Conservation (phyloP, 2,113 vertebrate species). For the Capricornis sumatraensis region DNA sequence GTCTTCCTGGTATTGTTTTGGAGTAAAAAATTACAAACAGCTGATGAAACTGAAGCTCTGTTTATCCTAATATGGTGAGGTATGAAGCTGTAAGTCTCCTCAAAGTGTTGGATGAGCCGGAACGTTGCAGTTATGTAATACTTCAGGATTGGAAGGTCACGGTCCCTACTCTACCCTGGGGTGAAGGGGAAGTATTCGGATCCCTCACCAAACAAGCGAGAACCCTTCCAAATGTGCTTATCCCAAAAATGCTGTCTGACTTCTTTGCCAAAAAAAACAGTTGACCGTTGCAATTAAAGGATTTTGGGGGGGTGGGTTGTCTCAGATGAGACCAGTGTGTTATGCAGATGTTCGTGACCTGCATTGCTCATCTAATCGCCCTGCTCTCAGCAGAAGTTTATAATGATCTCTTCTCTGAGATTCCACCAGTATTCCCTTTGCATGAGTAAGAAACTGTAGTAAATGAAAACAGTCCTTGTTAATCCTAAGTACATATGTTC, state of each 20-base stretch:
- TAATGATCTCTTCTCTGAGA: background rate
- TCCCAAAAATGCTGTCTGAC: background rate
- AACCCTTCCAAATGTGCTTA: background rate
- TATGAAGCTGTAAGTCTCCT: slow-evolving; percentile 36
- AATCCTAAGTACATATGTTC: background rate
- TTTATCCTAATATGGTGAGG: slow-evolving; percentile 78
- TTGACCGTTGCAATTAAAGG: background rate
- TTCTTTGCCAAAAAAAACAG: slow-evolving; percentile 23
- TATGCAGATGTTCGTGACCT: background rate
- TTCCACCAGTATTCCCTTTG: background rate
- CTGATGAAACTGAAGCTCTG: slow-evolving; percentile 24
- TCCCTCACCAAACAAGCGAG: slow-evolving; percentile 46
- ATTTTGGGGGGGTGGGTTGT: background rate
- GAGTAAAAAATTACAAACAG: slow-evolving; percentile 40
- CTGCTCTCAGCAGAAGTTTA: background rate
- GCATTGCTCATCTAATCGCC: background rate
- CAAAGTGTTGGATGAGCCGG: background rate
- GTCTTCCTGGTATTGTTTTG: slow-evolving; percentile 67
- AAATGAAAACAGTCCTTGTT: background rate
- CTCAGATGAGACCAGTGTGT: background rate
- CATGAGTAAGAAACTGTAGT: background rate
- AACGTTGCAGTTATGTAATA: background rate
- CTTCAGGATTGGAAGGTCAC: slow-evolving; percentile 11
- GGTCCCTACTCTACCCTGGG: slow-evolving; percentile 3
- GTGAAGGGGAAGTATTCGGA: slow-evolving; percentile 64